Percentiles rank a stretch among this genome's conserved stretches.
phyloP scores from a whole-genome alignment of 2,888 invertebrate genomes.

The Synergus umbraculus region DNA sequence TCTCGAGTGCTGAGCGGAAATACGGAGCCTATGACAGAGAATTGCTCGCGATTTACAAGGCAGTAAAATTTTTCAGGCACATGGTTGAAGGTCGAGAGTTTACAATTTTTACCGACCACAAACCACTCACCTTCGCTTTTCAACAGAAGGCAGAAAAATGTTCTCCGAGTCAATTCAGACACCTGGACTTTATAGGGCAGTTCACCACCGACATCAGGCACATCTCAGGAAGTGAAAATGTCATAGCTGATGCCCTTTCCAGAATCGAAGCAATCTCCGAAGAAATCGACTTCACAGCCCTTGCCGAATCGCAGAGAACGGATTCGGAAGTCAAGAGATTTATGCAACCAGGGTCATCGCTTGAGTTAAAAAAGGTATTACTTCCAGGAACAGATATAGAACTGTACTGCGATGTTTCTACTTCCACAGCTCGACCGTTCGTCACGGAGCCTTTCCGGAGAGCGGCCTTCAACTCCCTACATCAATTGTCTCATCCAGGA shows the following conservation, averaged over 20 bases:
- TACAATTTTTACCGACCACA: slow-evolving; percentile 49
- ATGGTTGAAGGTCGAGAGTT: slow-evolving; percentile 53
- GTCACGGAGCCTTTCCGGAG: no score
- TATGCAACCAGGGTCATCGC: no score
- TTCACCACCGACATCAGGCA: not conserved
- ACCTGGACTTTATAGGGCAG: not conserved
- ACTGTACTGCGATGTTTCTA: no score
- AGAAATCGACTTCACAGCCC: no score
- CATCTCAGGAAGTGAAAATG: not conserved
- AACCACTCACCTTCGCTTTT: slow-evolving; percentile 27
- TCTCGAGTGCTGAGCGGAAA: slow-evolving; percentile 54
- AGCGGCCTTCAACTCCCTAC: no score
- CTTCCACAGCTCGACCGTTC: no score
- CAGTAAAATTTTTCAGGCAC: slow-evolving; percentile 52
- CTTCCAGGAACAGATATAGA: no score
- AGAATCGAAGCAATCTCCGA: not conserved
- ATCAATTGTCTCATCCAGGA: no score
- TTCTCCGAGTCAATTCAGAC: no score
- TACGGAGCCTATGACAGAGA: slow-evolving; percentile 61
- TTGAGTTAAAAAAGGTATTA: no score
- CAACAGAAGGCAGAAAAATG: not conserved
- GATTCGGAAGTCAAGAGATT: no score
- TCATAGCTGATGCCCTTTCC: slow-evolving; percentile 5
- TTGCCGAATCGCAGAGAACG: no score
- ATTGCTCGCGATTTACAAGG: slow-evolving; percentile 57